Percentiles rank a stretch among this genome's conserved stretches.
These are phyloP conservation scores for Gisinianus flammeolus DNA, from an alignment of 2,888 invertebrate genomes.

Conservation along the genomic window DNA sequence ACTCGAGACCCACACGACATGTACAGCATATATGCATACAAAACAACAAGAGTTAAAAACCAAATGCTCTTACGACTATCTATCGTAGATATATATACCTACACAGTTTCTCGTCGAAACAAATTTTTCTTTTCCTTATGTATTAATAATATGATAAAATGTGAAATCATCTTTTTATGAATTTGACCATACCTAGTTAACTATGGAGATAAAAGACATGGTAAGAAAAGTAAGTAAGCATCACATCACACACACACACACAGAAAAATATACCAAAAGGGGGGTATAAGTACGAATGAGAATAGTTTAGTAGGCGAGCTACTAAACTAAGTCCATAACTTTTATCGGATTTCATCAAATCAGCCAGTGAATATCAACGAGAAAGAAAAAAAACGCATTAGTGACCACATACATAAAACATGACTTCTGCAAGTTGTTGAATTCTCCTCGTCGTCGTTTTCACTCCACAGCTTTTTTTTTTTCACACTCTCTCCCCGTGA, in stretches of 20 bases:
- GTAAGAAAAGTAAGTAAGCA: constrained; percentile 17
- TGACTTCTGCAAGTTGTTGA: constrained; percentile 57
- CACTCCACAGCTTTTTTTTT: constrained; percentile 46
- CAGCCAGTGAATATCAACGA: constrained; percentile 58
- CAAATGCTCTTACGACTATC: background rate
- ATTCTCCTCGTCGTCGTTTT: constrained; percentile 41
- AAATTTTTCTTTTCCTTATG: background rate
- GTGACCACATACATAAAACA: constrained; percentile 59
- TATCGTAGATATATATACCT: background rate
- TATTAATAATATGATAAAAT: constrained; percentile 13
- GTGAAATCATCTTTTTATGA: constrained; percentile 24
- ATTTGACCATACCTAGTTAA: constrained; percentile 27
- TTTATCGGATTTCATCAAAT: constrained; percentile 59
- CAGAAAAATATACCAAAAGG: background rate
- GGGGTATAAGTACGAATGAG: background rate
- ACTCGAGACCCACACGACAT: background rate
- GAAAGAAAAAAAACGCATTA: constrained; percentile 57
- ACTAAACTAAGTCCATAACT: constrained; percentile 56
- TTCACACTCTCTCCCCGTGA: constrained; percentile 39
- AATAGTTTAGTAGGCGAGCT: background rate
- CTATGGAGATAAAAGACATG: constrained; percentile 33
- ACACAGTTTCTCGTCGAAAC: background rate
- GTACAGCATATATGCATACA: background rate
- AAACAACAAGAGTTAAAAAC: background rate
- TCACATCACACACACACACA: background rate